Base-by-base conservation (phyloP, 2,113 vertebrate species). In the Rhynchopsitta pachyrhyncha region DNA sequence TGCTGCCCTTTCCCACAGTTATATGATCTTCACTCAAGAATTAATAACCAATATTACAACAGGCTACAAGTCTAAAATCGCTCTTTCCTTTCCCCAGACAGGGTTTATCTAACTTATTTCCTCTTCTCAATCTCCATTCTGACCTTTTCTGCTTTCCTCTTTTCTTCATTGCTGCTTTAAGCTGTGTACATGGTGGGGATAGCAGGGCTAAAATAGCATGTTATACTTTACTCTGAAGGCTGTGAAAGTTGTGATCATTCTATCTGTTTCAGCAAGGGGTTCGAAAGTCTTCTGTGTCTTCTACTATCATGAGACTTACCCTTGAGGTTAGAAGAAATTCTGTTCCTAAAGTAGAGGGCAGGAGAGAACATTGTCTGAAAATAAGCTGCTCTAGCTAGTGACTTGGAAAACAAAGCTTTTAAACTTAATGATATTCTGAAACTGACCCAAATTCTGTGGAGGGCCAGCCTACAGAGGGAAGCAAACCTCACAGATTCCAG, bases 41-140 rank as follows among this genome's bases (percentile, higher is more conserved):
- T 92, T 93, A 95, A 90, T 92, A 95, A 74, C 70, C 33, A 85
- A 85, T 86, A 94, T 55, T 85, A 88, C 23, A 70, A 88, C 23
- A 80, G 42, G 77, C 78, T 62, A 80, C 68, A 89, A 87, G 75
- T 63, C 50, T 95, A 82, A 92, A 93, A 85, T 89, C 0, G 0
- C 31, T 85, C 46, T 88, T 82, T 73, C 17, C 31, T 92, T 67
- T 84, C 41, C 57, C 63, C 44, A 69, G 76, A 44, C 37, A 74
- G 76, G 27, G 27, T 95, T 92, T 84, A 91, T 91, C 76, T 89
- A 67, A 87, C 91, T 92, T 93, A 79, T 39, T 84, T 95, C 49
- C 31, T 86, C 29, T 91, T 89, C 53, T 89, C 66, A 46, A 49
- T 85, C 49, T 86, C 64, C 55, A 75, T 41, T 76, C 59, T 87